phyloP scores from a whole-genome alignment of 2,797 vertebrate genomes.

The Cheirogaleus major region DNA sequence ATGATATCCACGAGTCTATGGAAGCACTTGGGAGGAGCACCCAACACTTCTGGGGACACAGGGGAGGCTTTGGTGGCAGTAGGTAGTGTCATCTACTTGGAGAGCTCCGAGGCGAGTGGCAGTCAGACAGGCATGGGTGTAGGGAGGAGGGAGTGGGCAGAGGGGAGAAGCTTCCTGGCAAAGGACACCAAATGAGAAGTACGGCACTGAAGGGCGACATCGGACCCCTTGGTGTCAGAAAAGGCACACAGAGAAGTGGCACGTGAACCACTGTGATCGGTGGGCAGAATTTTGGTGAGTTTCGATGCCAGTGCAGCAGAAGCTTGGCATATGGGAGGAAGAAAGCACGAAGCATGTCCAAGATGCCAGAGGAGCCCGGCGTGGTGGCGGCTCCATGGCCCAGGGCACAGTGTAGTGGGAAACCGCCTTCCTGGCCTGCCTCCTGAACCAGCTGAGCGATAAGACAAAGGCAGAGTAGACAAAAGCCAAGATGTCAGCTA shows the following conservation, averaged over 20 bases:
- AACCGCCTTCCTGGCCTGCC: neutral
- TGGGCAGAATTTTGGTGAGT: neutral
- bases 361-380: accelerated
- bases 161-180: neutral
- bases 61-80: neutral
- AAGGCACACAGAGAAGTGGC: neutral
- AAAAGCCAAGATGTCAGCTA: neutral
- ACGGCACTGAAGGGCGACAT: neutral
- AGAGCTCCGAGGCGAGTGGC: neutral
- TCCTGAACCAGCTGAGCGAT: neutral
- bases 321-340: neutral
- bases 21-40: neutral
- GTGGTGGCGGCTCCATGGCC: neutral
- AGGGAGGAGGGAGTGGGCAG: neutral
- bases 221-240: neutral
- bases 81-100: neutral
- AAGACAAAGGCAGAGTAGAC: neutral
- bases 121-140: neutral
- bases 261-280: accelerated
- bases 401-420: neutral
- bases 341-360: neutral
- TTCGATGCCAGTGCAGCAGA: neutral
- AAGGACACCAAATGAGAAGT: neutral
- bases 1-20: neutral
- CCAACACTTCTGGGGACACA: neutral